These are phyloP conservation scores for Hydrolagus colliei DNA, from an alignment of 2,797 vertebrate genomes.

Conservation along the genomic window DNA sequence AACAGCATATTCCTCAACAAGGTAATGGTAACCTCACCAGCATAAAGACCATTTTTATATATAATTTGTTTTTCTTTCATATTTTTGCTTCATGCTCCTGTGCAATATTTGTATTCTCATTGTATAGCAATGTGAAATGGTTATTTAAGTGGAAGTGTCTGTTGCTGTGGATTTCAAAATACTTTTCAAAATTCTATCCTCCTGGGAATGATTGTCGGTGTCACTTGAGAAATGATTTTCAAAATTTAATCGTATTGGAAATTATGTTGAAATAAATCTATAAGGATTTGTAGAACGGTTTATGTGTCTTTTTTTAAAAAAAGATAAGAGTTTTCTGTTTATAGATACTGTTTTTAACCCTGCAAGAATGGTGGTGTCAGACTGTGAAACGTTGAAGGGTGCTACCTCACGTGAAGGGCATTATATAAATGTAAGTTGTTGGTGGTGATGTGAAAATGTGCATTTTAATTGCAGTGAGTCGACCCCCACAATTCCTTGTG, in stretches of 20 bases:
- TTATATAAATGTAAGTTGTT: no score
- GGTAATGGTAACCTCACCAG: no score
- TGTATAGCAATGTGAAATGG: not conserved
- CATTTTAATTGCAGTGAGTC: no score
- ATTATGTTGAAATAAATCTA: conserved; percentile 1
- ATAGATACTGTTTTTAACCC: not conserved
- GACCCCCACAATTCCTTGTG: no score
- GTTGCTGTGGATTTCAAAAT: conserved; percentile 6
- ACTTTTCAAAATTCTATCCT: conserved; percentile 8
- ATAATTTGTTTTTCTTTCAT: not conserved
- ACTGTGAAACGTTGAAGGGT: no score
- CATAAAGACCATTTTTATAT: not conserved
- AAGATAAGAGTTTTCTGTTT: no score
- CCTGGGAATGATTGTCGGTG: not conserved
- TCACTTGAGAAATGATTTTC: not conserved
- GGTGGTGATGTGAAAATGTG: no score
- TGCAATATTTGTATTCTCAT: conserved; percentile 28
- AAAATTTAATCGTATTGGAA: not conserved
- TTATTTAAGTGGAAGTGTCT: conserved; percentile 1
- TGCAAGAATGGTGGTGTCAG: not conserved
- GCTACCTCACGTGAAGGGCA: no score
- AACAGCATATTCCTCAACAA: no score
- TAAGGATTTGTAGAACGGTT: not conserved
- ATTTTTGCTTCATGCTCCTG: not conserved
- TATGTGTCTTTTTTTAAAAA: not conserved